Percentiles rank a stretch among this genome's conserved stretches.
These are phyloP conservation scores for Stenodema calcarata DNA, from an alignment of 2,888 invertebrate genomes.

Conservation along the genomic window DNA sequence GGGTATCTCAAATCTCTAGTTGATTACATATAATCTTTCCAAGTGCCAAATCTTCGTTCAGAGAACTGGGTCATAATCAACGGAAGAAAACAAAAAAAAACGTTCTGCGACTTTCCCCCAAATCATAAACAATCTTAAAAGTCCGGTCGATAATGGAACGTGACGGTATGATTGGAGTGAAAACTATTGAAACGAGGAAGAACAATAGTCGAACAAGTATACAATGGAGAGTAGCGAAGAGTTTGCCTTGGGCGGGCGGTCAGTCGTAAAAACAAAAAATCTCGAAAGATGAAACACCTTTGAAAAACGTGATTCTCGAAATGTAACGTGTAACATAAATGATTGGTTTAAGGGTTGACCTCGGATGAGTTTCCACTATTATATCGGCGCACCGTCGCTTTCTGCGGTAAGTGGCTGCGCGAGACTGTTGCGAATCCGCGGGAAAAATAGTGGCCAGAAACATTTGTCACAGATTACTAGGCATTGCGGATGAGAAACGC, in stretches of 20 bases:
- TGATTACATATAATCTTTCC: not conserved
- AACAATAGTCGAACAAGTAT: not conserved
- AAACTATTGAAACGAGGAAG: slow-evolving; percentile 21
- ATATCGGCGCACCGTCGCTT: not conserved
- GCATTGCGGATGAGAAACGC: no score
- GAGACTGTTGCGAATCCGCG: not conserved
- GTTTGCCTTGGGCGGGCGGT: not conserved
- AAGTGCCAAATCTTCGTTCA: not conserved
- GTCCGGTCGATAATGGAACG: slow-evolving; percentile 11
- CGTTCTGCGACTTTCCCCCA: not conserved
- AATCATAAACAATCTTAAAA: slow-evolving; percentile 13
- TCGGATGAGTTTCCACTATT: not conserved
- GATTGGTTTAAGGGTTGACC: not conserved
- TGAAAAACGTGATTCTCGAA: not conserved
- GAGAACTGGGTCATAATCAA: not conserved
- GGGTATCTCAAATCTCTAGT: no score
- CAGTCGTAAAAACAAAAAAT: slow-evolving; percentile 13
- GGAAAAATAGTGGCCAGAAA: not conserved
- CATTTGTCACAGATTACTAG: not conserved
- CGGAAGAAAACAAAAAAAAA: not conserved
- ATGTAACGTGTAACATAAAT: not conserved
- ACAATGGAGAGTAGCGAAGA: slow-evolving; percentile 1
- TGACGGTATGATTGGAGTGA: slow-evolving; percentile 24
- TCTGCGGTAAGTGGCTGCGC: not conserved
- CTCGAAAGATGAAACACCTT: not conserved